These are phyloP conservation scores for Drosophila macrospina DNA, from an alignment of 2,888 invertebrate genomes.

Conservation along the genomic window DNA sequence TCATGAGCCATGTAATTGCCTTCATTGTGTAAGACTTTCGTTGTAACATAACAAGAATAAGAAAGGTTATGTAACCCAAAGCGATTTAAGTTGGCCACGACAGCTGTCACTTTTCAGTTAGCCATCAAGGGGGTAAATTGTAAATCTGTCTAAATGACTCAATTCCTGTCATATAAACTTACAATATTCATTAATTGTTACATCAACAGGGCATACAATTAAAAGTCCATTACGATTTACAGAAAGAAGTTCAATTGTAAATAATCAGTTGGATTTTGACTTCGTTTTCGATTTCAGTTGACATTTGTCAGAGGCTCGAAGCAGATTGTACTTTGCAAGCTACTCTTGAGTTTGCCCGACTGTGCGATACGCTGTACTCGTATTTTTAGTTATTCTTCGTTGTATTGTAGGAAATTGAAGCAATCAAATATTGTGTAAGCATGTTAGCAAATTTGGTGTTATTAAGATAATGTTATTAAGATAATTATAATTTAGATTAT, in stretches of 20 bases:
- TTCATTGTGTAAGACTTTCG: neutral
- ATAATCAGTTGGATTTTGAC: neutral
- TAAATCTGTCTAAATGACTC: neutral
- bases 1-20: neutral
- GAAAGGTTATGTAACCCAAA: neutral
- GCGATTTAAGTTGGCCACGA: neutral
- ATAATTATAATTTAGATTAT: no score
- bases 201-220: slow-evolving; percentile 25
- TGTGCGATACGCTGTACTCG: no score
- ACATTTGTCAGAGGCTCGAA: slow-evolving; percentile 13
- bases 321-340: neutral
- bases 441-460: no score
- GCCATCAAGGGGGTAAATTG: slow-evolving; percentile 3
- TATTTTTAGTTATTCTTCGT: no score
- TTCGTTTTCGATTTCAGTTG: slow-evolving; percentile 37
- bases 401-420: no score
- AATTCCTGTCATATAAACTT: neutral
- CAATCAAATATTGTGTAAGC: no score
- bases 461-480: no score
- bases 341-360: neutral
- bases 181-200: slow-evolving; percentile 5
- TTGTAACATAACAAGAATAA: neutral
- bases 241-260: neutral
- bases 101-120: slow-evolving; percentile 8
- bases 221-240: slow-evolving; percentile 45